Evolutionary conservation across 2,888 invertebrate species (phyloP).

Genomic region (Dysmachus trigonus): DNA sequence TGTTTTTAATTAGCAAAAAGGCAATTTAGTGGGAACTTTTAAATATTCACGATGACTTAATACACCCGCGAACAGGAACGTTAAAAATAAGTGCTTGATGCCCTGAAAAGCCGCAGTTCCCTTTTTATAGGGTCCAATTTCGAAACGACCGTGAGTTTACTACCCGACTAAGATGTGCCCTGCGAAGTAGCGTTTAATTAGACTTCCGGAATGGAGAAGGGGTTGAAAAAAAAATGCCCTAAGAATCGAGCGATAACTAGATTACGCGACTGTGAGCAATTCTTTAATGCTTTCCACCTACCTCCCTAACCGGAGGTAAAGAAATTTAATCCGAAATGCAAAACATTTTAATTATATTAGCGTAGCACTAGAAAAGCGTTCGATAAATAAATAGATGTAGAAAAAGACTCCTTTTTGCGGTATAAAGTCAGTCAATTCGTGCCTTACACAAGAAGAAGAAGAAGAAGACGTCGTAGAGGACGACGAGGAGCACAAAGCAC

Average conservation of each 20-base stretch:
- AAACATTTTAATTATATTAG: slow-evolving; percentile 33
- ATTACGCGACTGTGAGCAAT: slow-evolving; percentile 3
- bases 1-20: background rate
- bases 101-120: background rate
- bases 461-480: too few relatives aligned
- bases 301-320: background rate
- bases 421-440: background rate
- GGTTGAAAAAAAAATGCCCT: background rate
- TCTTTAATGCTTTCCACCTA: background rate
- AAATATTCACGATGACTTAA: background rate
- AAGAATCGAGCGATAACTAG: background rate
- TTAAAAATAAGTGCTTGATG: background rate
- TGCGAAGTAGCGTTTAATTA: background rate
- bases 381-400: background rate
- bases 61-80: background rate
- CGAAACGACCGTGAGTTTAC: background rate
- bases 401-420: background rate
- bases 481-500: background rate
- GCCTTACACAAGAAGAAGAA: background rate
- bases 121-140: background rate
- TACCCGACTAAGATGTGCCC: background rate
- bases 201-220: background rate
- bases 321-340: slow-evolving; percentile 21
- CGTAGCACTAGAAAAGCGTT: background rate
- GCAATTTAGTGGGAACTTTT: background rate